Base-by-base conservation (phyloP, 2,888 invertebrate species). In the Drosophila parthenogenetica region DNA sequence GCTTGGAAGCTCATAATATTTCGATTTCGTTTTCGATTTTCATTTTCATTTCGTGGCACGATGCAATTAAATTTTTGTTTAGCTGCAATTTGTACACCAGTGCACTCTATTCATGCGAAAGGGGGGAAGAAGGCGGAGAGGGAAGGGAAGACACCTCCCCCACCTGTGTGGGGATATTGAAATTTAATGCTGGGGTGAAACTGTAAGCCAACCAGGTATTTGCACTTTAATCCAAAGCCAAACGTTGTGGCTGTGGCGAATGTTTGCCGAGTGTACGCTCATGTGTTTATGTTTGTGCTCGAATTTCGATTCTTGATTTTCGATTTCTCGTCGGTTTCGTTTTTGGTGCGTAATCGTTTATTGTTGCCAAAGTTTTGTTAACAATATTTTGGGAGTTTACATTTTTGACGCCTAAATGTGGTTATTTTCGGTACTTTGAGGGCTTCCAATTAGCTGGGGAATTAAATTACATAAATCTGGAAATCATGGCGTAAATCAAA, bases 141-240 rank as follows among this genome's bases (percentile, higher is more conserved):
- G 13, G 35, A 29, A 13, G 1, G 35, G 35, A 1, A 13, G 35
- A 13, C 35, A 4, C 13, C 35, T 13, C 35, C 22, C 22, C n/a
- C 3, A 4, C 22, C 53, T 37, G 48, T 40, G 59, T 55, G 7
- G 7, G 5, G 16, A 59, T 57, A 19, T 42, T 32, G 59, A 72
- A 85, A 81, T 81, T 87, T 65, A 81, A 81, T 87, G 87, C 81
- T 61, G 82, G 84, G 79, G 63, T 81, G 45, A 79, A 85, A 75
- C 61, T 75, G 83, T 77, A 80, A 81, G 73, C 74, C 55, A 55
- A 43, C 19, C 35, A 46, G 59, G 69, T 46, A 64, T 70, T 54
- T 51, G 60, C 82, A 75, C 87, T 81, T 81, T 69, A 81, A 81
- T 79, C 85, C 58, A 45, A 51, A 69, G 48, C 69, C 51, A 62